Evolutionary conservation across 2,888 invertebrate genomes (phyloP).

Genomic region (Stenichneumon culpator): DNA sequence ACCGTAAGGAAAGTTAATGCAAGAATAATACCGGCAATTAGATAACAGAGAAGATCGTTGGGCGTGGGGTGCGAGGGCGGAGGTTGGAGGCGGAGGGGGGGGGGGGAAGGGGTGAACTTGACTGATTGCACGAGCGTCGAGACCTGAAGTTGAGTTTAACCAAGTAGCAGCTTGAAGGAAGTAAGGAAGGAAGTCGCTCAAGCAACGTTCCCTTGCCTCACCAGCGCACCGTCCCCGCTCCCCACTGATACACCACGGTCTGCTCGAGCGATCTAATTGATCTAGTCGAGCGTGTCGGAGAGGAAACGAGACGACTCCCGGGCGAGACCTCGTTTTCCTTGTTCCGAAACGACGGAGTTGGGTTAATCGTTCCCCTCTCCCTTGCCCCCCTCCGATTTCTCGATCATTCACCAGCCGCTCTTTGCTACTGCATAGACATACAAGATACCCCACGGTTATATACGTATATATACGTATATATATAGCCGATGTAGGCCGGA

Average conservation of each 20-base stretch:
- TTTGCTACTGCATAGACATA: neutral
- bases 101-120: constrained; percentile 42
- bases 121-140: constrained; percentile 64
- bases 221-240: constrained; percentile 15
- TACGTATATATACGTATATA: neutral
- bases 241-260: constrained; percentile 17
- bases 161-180: constrained; percentile 48
- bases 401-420: constrained; percentile 56
- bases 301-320: constrained; percentile 47
- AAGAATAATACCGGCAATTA: constrained; percentile 67
- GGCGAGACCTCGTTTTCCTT: constrained; percentile 44
- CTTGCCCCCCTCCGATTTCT: constrained; percentile 41
- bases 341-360: constrained; percentile 44
- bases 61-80: neutral
- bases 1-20: constrained; percentile 55
- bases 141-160: constrained; percentile 62
- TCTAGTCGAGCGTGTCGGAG: constrained; percentile 61
- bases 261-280: constrained; percentile 62
- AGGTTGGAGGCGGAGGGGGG: neutral
- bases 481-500: constrained; percentile 41
- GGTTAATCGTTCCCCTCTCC: constrained; percentile 62
- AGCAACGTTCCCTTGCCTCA: neutral
- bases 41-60: constrained; percentile 50
- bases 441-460: neutral
- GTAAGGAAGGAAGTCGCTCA: constrained; percentile 16